Evolutionary conservation across 2,888 invertebrate genomes (phyloP).

Genomic region (Lochmaea capreae): DNA sequence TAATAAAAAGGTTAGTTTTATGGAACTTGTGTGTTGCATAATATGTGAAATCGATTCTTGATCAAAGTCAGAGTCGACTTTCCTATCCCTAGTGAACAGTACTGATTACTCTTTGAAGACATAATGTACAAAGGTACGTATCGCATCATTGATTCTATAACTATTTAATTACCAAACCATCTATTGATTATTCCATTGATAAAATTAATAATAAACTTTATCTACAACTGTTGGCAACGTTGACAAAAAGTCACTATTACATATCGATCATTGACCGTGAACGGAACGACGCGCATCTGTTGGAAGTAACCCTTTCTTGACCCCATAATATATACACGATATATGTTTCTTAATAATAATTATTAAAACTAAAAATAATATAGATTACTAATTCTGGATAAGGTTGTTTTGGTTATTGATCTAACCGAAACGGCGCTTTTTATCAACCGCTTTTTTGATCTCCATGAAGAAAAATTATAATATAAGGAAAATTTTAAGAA

Average conservation of each 20-base stretch:
- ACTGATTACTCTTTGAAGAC: too few relatives aligned
- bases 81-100: too few relatives aligned
- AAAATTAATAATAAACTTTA: slow-evolving; percentile 6
- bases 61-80: too few relatives aligned
- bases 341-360: slow-evolving; percentile 40
- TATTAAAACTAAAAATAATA: slow-evolving; percentile 47
- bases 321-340: slow-evolving; percentile 43
- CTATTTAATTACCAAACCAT: not conserved
- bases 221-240: slow-evolving; percentile 4
- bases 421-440: slow-evolving; percentile 37
- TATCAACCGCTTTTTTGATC: not conserved
- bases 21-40: too few relatives aligned
- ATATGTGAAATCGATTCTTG: too few relatives aligned
- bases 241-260: slow-evolving; percentile 43
- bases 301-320: slow-evolving; percentile 47
- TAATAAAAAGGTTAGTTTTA: too few relatives aligned
- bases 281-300: slow-evolving; percentile 45
- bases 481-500: too few relatives aligned
- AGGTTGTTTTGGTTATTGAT: slow-evolving; percentile 42
- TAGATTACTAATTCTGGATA: slow-evolving; percentile 30
- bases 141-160: not conserved
- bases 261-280: slow-evolving; percentile 57
- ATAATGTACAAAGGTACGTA: too few relatives aligned
- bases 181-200: not conserved
- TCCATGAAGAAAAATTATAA: too few relatives aligned